Percentiles rank a stretch among this genome's conserved stretches.
phyloP scores from a whole-genome alignment of 1,140 invertebrate species.

The Brachionus rubens region DNA sequence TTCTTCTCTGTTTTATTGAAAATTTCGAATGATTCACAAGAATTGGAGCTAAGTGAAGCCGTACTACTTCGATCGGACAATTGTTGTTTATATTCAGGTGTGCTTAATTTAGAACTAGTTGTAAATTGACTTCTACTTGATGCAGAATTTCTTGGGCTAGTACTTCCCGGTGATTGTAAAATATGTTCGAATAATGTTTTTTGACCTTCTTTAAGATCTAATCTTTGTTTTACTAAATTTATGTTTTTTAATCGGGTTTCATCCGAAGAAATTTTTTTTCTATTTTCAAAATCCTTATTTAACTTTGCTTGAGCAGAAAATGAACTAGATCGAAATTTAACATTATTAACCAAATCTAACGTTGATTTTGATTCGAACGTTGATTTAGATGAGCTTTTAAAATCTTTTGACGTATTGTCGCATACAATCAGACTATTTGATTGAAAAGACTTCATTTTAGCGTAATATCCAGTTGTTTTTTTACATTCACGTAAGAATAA shows the following conservation, averaged over 20 bases:
- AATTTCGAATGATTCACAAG: neutral
- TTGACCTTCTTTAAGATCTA: no score
- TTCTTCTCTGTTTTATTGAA: neutral
- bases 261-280: neutral
- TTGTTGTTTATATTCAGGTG: neutral
- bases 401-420: neutral
- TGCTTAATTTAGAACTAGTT: neutral
- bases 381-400: neutral
- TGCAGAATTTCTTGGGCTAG: neutral
- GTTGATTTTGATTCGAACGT: slow-evolving; percentile 14
- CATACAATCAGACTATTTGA: slow-evolving; percentile 2
- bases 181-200: slow-evolving; percentile 1
- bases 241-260: neutral
- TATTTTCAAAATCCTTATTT: slow-evolving; percentile 13
- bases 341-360: neutral
- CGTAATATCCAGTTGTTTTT: slow-evolving; percentile 38
- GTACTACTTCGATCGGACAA: neutral
- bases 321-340: neutral
- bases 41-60: neutral
- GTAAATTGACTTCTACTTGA: slow-evolving; percentile 4
- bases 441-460: slow-evolving; percentile 29
- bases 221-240: no score
- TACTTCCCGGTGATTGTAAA: neutral
- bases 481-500: slow-evolving; percentile 35
- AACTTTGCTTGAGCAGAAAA: neutral